Conservation (phyloP, 2,797 vertebrate species). For the Danio tinwini region DNA sequence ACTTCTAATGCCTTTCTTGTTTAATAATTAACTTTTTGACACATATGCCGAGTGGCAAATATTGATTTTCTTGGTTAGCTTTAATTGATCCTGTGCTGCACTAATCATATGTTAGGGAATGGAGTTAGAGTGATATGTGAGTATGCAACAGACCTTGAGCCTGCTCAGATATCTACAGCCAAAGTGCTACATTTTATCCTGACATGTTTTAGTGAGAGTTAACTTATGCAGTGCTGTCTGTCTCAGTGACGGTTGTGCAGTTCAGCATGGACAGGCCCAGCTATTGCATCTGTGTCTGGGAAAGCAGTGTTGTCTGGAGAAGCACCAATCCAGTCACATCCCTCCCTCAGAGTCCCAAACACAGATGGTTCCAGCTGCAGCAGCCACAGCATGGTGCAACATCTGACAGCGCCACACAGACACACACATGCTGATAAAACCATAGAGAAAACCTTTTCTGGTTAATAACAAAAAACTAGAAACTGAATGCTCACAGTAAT, state of each 20-base stretch:
- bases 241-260: conserved; percentile 69
- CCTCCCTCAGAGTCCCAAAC: conserved; percentile 71
- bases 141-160: conserved; percentile 33
- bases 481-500: conserved; percentile 31
- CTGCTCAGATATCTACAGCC: background rate
- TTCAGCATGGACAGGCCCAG: conserved; percentile 77
- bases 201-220: conserved; percentile 71
- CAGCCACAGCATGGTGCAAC: conserved; percentile 76
- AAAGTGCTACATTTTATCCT: conserved; percentile 21
- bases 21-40: conserved; percentile 80
- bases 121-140: conserved; percentile 65
- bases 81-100: conserved; percentile 79
- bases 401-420: conserved; percentile 74
- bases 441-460: conserved; percentile 18
- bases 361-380: conserved; percentile 82
- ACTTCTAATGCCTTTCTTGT: conserved; percentile 73
- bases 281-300: conserved; percentile 72
- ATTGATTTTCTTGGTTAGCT: conserved; percentile 73
- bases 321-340: conserved; percentile 74
- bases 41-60: conserved; percentile 78
- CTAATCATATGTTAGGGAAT: conserved; percentile 76
- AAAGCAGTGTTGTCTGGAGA: conserved; percentile 70
- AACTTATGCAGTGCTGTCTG: conserved; percentile 75
- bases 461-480: conserved; percentile 37
- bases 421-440: conserved; percentile 61